phyloP scores from a whole-genome alignment of 2,888 invertebrate species.

The Rhogogaster chlorosoma region DNA sequence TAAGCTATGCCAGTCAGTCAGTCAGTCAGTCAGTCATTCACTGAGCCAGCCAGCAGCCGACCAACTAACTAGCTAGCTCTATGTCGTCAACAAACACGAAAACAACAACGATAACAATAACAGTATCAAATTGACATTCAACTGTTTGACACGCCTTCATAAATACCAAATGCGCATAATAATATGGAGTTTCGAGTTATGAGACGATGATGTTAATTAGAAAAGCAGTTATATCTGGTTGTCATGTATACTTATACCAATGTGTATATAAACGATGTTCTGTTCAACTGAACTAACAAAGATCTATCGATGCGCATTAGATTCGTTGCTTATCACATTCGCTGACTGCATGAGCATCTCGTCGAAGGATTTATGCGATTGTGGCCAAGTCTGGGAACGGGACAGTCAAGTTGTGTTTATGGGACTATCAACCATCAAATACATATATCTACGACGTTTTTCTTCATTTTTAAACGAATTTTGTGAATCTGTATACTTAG shows the following conservation, averaged over 20 bases:
- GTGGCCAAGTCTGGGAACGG: background rate
- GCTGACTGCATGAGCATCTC: background rate
- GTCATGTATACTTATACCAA: background rate
- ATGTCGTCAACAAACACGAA: constrained; percentile 11
- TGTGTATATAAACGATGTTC: background rate
- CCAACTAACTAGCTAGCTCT: background rate
- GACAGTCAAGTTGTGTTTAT: background rate
- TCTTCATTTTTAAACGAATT: background rate
- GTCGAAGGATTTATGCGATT: background rate
- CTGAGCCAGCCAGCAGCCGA: background rate
- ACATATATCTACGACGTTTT: background rate
- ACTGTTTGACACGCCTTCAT: constrained; percentile 14
- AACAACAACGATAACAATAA: constrained; percentile 1
- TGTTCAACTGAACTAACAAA: background rate
- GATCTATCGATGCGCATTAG: background rate
- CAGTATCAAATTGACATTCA: constrained; percentile 10
- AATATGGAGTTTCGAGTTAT: background rate
- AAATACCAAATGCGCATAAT: background rate
- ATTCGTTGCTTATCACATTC: background rate
- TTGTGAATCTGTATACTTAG: background rate
- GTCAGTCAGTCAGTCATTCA: background rate
- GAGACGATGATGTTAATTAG: constrained; percentile 18
- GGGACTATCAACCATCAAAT: background rate
- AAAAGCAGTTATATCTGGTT: constrained; percentile 42
- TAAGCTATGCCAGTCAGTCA: constrained; percentile 5